Percentiles rank a stretch among this genome's conserved stretches.
Conservation (phyloP, 2,797 vertebrate genomes). For the Smutsia temminckii region DNA sequence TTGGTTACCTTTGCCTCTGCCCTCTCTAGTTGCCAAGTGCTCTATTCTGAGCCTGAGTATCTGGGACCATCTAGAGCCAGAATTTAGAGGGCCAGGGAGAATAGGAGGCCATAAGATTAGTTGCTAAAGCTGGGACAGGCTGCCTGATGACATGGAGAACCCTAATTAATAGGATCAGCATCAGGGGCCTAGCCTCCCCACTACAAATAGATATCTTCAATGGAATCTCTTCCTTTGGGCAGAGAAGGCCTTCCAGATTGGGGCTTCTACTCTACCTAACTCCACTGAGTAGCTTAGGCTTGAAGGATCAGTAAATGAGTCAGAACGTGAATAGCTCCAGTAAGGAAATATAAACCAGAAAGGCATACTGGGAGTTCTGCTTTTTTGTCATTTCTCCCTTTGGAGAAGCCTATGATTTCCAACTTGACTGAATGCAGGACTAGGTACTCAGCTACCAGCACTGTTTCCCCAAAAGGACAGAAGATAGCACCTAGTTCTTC, state of each 20-base stretch:
- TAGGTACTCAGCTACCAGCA: not conserved
- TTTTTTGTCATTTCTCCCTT: not conserved
- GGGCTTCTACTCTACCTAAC: not conserved
- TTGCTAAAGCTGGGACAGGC: not conserved
- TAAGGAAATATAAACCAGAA: not conserved
- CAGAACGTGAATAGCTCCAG: not conserved
- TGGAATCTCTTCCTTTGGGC: not conserved
- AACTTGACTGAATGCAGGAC: not conserved
- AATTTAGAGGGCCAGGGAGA: not conserved
- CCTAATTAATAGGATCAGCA: not conserved
- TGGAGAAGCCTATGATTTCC: not conserved
- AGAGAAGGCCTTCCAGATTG: constrained; percentile 24
- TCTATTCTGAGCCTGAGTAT: constrained; percentile 46
- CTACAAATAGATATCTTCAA: not conserved
- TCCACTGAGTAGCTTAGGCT: not conserved
- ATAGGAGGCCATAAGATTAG: not conserved
- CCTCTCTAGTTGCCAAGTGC: constrained; percentile 56
- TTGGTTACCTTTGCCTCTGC: constrained; percentile 51
- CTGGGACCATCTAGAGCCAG: not conserved
- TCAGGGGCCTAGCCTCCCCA: not conserved
- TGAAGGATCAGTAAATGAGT: not conserved
- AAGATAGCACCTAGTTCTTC: not conserved
- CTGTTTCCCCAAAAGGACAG: not conserved
- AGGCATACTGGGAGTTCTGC: not conserved
- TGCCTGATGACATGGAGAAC: not conserved